Conservation (phyloP, 2,113 vertebrate species). For the Pelodiscus sinensis region DNA sequence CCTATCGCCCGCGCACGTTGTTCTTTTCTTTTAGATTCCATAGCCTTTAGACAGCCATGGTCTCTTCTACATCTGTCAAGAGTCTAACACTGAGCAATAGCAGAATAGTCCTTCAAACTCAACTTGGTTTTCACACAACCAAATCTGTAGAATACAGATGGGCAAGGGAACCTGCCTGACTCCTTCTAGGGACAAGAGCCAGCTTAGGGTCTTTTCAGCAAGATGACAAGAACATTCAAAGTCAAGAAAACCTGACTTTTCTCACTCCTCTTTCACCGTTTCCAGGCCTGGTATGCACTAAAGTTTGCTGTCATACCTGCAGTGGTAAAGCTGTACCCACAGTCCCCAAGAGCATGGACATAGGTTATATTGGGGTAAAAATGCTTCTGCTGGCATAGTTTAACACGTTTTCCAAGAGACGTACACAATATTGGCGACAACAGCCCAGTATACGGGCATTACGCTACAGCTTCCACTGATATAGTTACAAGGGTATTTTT, state of each 20-base stretch:
- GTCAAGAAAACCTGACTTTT: background rate
- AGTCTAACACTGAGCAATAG: background rate
- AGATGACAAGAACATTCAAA: background rate
- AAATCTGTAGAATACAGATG: background rate
- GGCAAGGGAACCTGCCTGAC: background rate
- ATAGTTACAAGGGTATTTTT: background rate
- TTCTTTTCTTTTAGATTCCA: background rate
- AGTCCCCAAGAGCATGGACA: background rate
- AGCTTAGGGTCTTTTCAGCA: background rate
- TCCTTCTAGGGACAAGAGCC: background rate
- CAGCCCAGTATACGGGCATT: background rate
- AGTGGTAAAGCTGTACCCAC: background rate
- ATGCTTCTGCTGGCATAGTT: background rate
- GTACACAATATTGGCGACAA: background rate
- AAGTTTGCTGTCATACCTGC: background rate
- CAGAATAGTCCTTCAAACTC: background rate
- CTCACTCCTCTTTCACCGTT: background rate
- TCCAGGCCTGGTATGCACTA: background rate
- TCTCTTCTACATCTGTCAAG: background rate
- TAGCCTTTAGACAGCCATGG: background rate
- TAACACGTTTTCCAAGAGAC: background rate
- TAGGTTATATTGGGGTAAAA: background rate
- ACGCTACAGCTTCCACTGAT: background rate
- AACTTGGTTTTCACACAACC: background rate
- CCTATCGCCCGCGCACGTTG: background rate